Evolutionary conservation across 2,888 invertebrate species (phyloP), one percentile per base, ranked within the genome.

Genomic region (Eupelmus urozonus): DNA sequence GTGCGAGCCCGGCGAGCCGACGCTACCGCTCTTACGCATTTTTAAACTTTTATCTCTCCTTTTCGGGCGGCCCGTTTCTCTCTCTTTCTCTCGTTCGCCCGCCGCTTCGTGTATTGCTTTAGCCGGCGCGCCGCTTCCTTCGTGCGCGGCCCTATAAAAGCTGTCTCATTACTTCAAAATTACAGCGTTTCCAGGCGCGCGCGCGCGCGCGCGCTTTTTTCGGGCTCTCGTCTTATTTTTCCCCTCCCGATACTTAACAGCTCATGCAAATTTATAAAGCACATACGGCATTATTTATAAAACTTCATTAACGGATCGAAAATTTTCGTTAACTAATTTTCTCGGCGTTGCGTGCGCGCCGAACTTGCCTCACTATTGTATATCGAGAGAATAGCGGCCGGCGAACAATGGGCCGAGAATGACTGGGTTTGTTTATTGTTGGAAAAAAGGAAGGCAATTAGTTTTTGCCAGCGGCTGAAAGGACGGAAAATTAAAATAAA

Each of bases 161-260:
- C 76, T 80, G 80, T 80, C 80, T 77, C 74, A 80, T 80, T 80
- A 80, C 70, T 80, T 67, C 55, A 77, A 80, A 80, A 80, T 80
- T 77, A 80, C 74, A 77, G 77, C 80, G 77, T 71, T 72, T 74
- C 27, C 67, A 57, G 51, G 27, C 49, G 57, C 45, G 49, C 45
- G 3, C 34, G 0, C 2, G 53, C 42, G 4, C 59, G 18, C 57
- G 34, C 16, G 16, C 25, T 49, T 65, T 25, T 55, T 63, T 27
- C 45, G 53, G 20, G 20, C 4, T 45, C 3, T 27, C 49, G 7
- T 16, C 55, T 57, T 20, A 13, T 18, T 13, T 18, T 13, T n/a
- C 45, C n/a, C n/a, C 69, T 51, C 65, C 49, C 60, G 25, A 25
- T 75, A 76, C 69, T 79, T 76, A 76, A 62, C 79, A 72, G 79